These are phyloP conservation scores for Urocynchramus pylzowi DNA, from an alignment of 2,113 vertebrate species.

Conservation along the genomic window DNA sequence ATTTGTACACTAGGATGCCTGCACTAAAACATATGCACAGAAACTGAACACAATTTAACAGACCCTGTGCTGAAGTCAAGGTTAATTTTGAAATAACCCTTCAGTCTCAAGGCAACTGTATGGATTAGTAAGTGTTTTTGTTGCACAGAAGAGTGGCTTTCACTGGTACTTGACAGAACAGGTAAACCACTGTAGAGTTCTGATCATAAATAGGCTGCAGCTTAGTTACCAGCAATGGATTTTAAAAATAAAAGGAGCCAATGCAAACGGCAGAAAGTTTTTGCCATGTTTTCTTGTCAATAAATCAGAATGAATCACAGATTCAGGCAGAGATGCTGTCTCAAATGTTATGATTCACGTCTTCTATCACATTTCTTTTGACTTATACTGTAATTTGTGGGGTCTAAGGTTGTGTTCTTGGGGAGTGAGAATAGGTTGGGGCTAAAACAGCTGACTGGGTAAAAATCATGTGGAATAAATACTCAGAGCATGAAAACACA, in stretches of 20 bases:
- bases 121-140: conserved; percentile 10
- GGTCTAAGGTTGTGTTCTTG: neutral
- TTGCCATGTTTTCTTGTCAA: neutral
- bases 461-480: neutral
- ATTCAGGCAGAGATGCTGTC: neutral
- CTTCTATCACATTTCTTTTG: neutral
- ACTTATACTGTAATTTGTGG: neutral
- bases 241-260: neutral
- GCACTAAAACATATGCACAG: conserved; percentile 22
- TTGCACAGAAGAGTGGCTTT: conserved; percentile 21
- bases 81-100: conserved; percentile 35
- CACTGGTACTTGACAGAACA: conserved; percentile 2
- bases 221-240: neutral
- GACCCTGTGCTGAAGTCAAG: conserved; percentile 25
- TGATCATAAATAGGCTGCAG: conserved; percentile 6
- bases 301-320: conserved; percentile 19
- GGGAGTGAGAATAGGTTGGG: neutral
- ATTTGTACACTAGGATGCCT: conserved; percentile 31
- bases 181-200: neutral
- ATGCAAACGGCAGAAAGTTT: conserved; percentile 7
- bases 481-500: neutral
- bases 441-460: neutral
- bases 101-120: conserved; percentile 34
- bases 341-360: neutral
- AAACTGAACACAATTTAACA: neutral